Evolutionary conservation across 2,113 vertebrate species (phyloP).

Genomic region (Equus przewalskii): DNA sequence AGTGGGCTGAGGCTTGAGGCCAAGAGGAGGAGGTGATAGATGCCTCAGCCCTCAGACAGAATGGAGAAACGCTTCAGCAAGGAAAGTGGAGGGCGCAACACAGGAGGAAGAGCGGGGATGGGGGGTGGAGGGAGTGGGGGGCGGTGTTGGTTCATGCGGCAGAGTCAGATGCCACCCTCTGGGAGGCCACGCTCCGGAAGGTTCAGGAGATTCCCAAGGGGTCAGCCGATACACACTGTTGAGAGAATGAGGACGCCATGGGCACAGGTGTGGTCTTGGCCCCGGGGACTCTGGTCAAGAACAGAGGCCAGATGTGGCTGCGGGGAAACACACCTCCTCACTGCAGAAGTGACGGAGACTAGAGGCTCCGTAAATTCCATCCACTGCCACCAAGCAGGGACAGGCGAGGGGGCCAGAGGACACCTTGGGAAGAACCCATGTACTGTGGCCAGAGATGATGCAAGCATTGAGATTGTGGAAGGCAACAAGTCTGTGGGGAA

Average conservation of each 20-base stretch:
- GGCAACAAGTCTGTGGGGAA: not conserved
- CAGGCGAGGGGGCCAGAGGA: not conserved
- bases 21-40: not conserved
- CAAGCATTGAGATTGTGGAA: not conserved
- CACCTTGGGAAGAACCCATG: not conserved
- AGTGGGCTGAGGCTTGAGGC: not conserved
- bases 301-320: not conserved
- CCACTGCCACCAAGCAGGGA: not conserved
- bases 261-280: not conserved
- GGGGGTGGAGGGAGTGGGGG: too few species aligned
- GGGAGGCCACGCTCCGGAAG: not conserved
- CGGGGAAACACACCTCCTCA: not conserved
- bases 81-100: rapidly evolving
- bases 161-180: not conserved
- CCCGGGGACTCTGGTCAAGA: not conserved
- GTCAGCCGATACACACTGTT: too few species aligned
- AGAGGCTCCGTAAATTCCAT: not conserved
- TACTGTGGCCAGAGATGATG: not conserved
- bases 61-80: not conserved
- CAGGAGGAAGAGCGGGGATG: not conserved
- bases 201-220: too few species aligned
- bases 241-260: not conserved
- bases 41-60: not conserved
- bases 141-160: not conserved
- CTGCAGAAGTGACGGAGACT: not conserved